A percentile compares a stretch with the other conserved stretches of the same genome.
phyloP scores from a whole-genome alignment of 1,140 invertebrate species.

The Luehdorfia chinensis region DNA sequence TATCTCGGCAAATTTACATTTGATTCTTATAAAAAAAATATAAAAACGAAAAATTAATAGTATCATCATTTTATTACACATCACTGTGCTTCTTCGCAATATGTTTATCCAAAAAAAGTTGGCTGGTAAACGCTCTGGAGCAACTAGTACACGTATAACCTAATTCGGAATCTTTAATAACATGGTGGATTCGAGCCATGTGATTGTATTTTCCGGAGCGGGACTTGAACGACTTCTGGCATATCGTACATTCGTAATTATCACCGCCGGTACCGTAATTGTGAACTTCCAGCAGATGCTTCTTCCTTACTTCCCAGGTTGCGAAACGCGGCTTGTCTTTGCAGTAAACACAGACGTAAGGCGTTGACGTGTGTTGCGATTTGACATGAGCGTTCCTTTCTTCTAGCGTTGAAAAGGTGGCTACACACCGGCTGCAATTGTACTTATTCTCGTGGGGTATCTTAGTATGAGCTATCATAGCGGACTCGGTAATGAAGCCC shows the following conservation, averaged over 20 bases:
- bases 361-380: slow-evolving; percentile 60
- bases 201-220: slow-evolving; percentile 68
- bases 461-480: slow-evolving; percentile 64
- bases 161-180: slow-evolving; percentile 56
- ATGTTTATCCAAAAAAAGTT: slow-evolving; percentile 66
- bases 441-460: slow-evolving; percentile 68
- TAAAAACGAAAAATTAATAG: too few species aligned
- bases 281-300: slow-evolving; percentile 61
- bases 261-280: slow-evolving; percentile 59
- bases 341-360: slow-evolving; percentile 60
- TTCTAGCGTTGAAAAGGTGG: slow-evolving; percentile 55
- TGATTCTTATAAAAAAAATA: too few species aligned
- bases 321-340: slow-evolving; percentile 63
- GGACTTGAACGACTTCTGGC: slow-evolving; percentile 63
- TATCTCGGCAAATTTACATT: too few species aligned
- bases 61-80: too few species aligned
- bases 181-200: slow-evolving; percentile 56
- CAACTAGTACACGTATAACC: slow-evolving; percentile 58
- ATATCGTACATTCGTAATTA: slow-evolving; percentile 58
- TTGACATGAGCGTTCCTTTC: slow-evolving; percentile 63
- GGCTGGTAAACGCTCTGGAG: slow-evolving; percentile 59
- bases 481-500: slow-evolving; percentile 64
- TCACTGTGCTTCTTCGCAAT: slow-evolving; percentile 64
- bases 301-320: slow-evolving; percentile 60
- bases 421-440: slow-evolving; percentile 56